Evolutionary conservation across 2,797 vertebrate species (phyloP).

Genomic region (Xerus rutilus): DNA sequence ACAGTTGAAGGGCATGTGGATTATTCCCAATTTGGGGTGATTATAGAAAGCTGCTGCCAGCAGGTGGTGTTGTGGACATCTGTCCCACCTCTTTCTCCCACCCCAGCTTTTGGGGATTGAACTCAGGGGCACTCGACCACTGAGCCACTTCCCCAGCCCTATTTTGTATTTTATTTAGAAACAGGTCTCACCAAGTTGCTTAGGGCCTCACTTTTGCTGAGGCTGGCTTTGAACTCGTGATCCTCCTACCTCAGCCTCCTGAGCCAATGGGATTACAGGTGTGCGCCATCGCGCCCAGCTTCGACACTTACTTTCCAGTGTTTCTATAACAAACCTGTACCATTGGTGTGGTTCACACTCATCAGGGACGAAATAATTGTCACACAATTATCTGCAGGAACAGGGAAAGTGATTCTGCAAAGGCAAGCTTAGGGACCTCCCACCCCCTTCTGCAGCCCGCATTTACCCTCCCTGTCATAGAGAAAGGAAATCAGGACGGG

Average conservation of each 20-base stretch:
- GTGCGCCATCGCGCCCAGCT: too few species aligned
- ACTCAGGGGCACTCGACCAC: too few species aligned
- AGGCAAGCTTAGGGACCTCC: neutral
- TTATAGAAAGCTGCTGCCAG: neutral
- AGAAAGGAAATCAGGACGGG: neutral
- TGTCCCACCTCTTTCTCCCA: neutral
- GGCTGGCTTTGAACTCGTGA: too few species aligned
- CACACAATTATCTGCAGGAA: neutral
- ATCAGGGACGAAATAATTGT: neutral
- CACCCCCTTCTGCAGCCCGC: neutral
- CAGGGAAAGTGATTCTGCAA: neutral
- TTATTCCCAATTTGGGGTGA: neutral
- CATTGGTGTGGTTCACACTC: too few species aligned
- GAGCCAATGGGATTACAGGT: too few species aligned
- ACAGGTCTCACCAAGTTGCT: too few species aligned
- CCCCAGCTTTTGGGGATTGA: neutral
- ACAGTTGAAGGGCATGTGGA: neutral
- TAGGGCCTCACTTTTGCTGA: too few species aligned
- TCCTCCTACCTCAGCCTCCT: too few species aligned
- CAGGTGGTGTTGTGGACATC: neutral
- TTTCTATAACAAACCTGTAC: neutral
- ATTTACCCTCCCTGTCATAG: neutral
- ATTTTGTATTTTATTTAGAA: too few species aligned
- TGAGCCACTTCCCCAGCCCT: too few species aligned
- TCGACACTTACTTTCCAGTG: neutral